These are phyloP conservation scores for Micronycteris hirsuta DNA, from an alignment of 2,113 vertebrate species.

Conservation along the genomic window DNA sequence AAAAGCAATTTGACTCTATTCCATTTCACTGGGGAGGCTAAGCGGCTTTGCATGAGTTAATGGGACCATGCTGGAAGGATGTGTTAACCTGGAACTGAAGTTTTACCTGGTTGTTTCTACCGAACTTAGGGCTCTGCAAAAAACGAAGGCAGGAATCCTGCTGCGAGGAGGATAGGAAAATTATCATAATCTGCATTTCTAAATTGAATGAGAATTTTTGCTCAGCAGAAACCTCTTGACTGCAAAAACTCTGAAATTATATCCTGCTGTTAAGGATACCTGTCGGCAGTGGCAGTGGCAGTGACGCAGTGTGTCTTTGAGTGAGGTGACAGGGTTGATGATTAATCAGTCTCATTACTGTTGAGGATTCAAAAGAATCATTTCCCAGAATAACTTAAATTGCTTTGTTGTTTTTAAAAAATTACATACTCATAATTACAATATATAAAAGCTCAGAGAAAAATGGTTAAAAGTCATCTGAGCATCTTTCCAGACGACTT, in stretches of 20 bases:
- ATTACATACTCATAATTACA: background rate
- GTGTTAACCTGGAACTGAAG: conserved; percentile 72
- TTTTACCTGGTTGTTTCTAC: conserved; percentile 73
- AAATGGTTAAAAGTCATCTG: background rate
- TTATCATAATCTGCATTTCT: conserved; percentile 82
- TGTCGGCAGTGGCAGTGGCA: too few species aligned
- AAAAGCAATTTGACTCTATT: conserved; percentile 71
- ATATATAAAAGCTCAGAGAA: background rate
- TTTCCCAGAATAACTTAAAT: conserved; percentile 3
- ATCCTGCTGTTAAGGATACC: conserved; percentile 77
- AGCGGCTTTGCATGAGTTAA: conserved; percentile 75
- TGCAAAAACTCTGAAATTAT: conserved; percentile 80
- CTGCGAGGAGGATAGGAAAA: conserved; percentile 80
- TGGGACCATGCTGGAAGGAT: conserved; percentile 59
- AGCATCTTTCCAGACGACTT: background rate
- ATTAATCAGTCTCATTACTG: background rate
- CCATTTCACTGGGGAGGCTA: conserved; percentile 73
- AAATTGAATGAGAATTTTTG: conserved; percentile 81
- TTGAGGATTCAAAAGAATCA: background rate
- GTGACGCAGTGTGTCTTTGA: background rate
- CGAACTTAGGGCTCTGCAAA: conserved; percentile 72
- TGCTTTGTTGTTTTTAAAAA: background rate
- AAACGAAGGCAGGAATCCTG: conserved; percentile 75
- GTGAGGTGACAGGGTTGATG: background rate
- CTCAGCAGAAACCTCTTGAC: conserved; percentile 82